Evolutionary conservation across 2,888 invertebrate species (phyloP).

Genomic region (Cheilosia impressa): DNA sequence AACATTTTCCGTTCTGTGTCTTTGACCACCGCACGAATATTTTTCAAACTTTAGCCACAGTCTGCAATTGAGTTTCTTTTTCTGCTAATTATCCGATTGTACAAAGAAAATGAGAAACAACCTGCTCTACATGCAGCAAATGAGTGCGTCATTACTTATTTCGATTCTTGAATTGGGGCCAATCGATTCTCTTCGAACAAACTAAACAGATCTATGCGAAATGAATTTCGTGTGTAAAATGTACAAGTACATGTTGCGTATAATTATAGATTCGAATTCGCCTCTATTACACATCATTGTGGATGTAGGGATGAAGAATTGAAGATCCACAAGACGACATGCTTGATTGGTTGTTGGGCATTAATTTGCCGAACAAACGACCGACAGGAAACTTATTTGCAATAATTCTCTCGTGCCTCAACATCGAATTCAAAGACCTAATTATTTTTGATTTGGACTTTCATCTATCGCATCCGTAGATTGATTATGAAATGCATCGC

Average conservation of each 20-base stretch:
- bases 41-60: slow-evolving; percentile 16
- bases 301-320: slow-evolving; percentile 9
- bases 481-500: slow-evolving; percentile 45
- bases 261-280: not conserved
- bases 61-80: slow-evolving; percentile 13
- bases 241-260: slow-evolving; percentile 17
- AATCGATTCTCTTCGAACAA: slow-evolving; percentile 62
- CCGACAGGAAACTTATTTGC: slow-evolving; percentile 58
- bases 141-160: slow-evolving; percentile 68
- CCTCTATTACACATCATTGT: slow-evolving; percentile 22
- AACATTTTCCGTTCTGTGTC: slow-evolving; percentile 37
- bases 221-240: slow-evolving; percentile 33
- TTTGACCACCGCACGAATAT: slow-evolving; percentile 28
- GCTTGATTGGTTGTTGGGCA: slow-evolving; percentile 39
- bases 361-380: slow-evolving; percentile 54
- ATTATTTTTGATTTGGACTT: slow-evolving; percentile 63
- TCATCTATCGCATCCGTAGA: slow-evolving; percentile 47
- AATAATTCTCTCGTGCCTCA: slow-evolving; percentile 28
- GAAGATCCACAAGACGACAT: not conserved
- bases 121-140: slow-evolving; percentile 50
- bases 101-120: slow-evolving; percentile 56
- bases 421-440: slow-evolving; percentile 47
- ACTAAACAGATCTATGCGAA: slow-evolving; percentile 40
- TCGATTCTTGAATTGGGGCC: slow-evolving; percentile 68
- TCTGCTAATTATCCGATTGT: slow-evolving; percentile 46